Evolutionary conservation across 2,797 vertebrate genomes (phyloP).

Genomic region (Coranthus polyacanthus): DNA sequence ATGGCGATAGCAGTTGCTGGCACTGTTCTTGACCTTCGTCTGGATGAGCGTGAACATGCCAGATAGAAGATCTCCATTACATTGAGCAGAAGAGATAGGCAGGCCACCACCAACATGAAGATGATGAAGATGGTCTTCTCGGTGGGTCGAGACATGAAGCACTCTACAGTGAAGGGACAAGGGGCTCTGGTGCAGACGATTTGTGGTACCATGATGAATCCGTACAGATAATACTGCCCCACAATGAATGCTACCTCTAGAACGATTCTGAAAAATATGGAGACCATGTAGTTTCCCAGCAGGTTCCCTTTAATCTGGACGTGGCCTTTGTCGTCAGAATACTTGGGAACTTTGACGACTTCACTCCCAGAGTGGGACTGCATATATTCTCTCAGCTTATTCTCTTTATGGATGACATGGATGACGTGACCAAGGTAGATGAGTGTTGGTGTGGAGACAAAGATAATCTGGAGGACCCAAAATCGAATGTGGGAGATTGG

Average conservation of each 20-base stretch:
- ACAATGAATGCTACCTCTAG: constrained; percentile 93
- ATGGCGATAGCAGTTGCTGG: constrained; percentile 12
- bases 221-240: constrained; percentile 95
- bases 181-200: constrained; percentile 90
- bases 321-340: constrained; percentile 86
- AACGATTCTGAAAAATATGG: constrained; percentile 91
- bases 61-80: constrained; percentile 94
- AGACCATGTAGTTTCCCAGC: constrained; percentile 92
- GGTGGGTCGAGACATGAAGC: constrained; percentile 95
- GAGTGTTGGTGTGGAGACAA: constrained; percentile 92
- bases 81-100: constrained; percentile 92
- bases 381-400: constrained; percentile 88
- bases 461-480: constrained; percentile 97
- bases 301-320: constrained; percentile 88
- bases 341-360: constrained; percentile 72
- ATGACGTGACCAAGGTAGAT: constrained; percentile 94
- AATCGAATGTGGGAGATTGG: constrained; percentile 97
- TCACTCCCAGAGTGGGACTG: constrained; percentile 55
- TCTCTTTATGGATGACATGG: constrained; percentile 93
- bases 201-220: constrained; percentile 88
- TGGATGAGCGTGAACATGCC: constrained; percentile 83
- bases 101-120: constrained; percentile 93
- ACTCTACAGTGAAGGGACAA: constrained; percentile 95
- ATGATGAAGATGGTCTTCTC: constrained; percentile 98
- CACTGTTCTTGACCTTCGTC: constrained; percentile 18